Evolutionary conservation across 35 echinoderm and acorn worm genomes (phyloP).

Genomic region (Lytechinus pictus): DNA sequence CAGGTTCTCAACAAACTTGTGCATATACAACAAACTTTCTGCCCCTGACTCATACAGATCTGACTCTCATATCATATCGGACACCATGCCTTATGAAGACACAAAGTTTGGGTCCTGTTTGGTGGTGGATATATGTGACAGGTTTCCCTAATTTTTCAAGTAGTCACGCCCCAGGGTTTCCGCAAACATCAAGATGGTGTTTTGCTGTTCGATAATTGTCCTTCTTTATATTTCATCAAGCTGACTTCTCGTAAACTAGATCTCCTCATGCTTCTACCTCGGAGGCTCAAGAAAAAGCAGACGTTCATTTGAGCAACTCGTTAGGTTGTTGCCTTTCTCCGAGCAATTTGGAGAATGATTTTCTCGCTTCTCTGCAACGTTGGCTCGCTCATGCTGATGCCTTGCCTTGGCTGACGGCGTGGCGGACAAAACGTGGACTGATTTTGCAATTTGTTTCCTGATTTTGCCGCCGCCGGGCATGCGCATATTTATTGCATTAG

Average conservation of each 20-base stretch:
- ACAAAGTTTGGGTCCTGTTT: background rate
- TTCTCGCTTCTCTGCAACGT: background rate
- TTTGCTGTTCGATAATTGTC: conserved; percentile 18
- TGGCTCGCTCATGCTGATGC: background rate
- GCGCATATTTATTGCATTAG: conserved; percentile 45
- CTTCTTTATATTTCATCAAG: background rate
- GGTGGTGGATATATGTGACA: background rate
- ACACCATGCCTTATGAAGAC: background rate
- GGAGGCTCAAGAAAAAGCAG: background rate
- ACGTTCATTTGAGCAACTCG: background rate
- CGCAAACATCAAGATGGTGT: background rate
- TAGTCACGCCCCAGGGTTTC: background rate
- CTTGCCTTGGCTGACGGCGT: conserved; percentile 13
- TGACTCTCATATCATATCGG: background rate
- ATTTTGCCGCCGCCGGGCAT: conserved; percentile 33
- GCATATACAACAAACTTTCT: background rate
- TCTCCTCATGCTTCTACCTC: background rate
- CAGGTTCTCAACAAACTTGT: background rate
- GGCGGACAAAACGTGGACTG: conserved; percentile 16
- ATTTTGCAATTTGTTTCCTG: background rate
- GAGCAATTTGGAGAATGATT: conserved; percentile 20
- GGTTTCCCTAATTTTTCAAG: background rate
- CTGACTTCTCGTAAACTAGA: conserved; percentile 4
- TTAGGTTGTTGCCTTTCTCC: conserved; percentile 37
- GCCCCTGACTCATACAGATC: background rate